A percentile compares a stretch with the other conserved stretches of the same genome.
Conservation (phyloP, 92 coral and sea anemone genomes). For the Siderastrea siderea region DNA sequence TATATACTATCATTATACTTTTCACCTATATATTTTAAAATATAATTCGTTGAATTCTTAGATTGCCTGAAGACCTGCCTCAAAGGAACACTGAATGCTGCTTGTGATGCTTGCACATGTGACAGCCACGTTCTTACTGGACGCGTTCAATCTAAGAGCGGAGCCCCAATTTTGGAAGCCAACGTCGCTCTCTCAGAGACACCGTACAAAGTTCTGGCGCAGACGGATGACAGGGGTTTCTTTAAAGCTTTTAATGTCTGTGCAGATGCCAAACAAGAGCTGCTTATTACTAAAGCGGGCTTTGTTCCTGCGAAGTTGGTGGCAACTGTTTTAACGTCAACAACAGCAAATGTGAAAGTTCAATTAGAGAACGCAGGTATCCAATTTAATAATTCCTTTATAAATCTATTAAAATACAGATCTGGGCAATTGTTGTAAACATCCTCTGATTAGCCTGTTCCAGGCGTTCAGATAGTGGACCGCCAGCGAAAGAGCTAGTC, state of each 20-base stretch:
- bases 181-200: slow-evolving; percentile 40
- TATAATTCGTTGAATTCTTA: neutral
- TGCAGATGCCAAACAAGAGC: slow-evolving; percentile 13
- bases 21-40: too few relatives aligned
- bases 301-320: slow-evolving; percentile 7
- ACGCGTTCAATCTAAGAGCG: neutral
- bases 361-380: slow-evolving; percentile 25
- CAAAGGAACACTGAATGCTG: slow-evolving; percentile 42
- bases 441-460: too few relatives aligned
- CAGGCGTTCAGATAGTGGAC: too few relatives aligned
- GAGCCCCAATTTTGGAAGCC: slow-evolving; percentile 24
- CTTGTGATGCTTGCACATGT: slow-evolving; percentile 34
- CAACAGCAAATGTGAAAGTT: neutral
- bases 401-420: too few relatives aligned
- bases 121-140: slow-evolving; percentile 34
- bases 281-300: slow-evolving; percentile 1
- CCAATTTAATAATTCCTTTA: neutral
- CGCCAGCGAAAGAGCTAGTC: too few relatives aligned
- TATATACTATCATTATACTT: neutral
- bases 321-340: neutral
- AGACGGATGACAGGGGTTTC: slow-evolving; percentile 32
- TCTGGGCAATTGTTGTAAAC: too few relatives aligned
- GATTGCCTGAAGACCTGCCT: slow-evolving; percentile 35
- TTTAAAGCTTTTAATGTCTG: slow-evolving; percentile 12
- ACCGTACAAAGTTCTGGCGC: slow-evolving; percentile 29